Conservation (phyloP, 64 coral and sea anemone genomes). For the Anthopleura sola region DNA sequence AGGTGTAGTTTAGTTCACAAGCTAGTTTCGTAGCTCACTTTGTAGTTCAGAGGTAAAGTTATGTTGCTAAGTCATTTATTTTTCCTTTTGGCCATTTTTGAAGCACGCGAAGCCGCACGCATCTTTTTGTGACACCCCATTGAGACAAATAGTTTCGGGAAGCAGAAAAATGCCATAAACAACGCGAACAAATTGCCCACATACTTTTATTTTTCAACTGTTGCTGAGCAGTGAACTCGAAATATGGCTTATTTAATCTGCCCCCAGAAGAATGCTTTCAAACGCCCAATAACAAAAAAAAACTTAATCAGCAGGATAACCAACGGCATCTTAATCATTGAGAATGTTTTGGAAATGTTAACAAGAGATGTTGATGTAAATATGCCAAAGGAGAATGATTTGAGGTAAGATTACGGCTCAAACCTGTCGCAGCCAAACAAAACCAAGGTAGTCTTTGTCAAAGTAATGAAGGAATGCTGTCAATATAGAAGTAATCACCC, state of each 20-base stretch:
- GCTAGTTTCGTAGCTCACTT: no score
- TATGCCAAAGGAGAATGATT: not conserved
- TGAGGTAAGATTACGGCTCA: not conserved
- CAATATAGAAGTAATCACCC: not conserved
- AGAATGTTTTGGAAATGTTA: conserved; percentile 12
- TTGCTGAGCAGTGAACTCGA: conserved; percentile 16
- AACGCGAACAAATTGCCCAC: conserved; percentile 5
- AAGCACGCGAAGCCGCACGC: conserved; percentile 17
- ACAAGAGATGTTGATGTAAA: conserved; percentile 14
- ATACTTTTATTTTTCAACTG: not conserved
- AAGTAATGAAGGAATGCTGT: not conserved
- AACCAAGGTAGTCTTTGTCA: not conserved
- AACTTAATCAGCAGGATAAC: conserved; percentile 2
- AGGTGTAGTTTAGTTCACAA: no score
- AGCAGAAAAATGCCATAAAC: conserved; percentile 23
- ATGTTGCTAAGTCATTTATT: not conserved
- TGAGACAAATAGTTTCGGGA: not conserved
- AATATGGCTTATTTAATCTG: conserved; percentile 1
- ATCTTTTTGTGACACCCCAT: not conserved
- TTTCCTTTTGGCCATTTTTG: not conserved
- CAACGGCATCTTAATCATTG: not conserved
- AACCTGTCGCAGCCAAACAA: not conserved
- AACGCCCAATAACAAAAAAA: not conserved
- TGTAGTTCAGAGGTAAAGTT: no score
- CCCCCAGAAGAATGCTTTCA: not conserved